phyloP scores from a whole-genome alignment of 2,888 invertebrate genomes.

The Ptycholaimellus sp. region DNA sequence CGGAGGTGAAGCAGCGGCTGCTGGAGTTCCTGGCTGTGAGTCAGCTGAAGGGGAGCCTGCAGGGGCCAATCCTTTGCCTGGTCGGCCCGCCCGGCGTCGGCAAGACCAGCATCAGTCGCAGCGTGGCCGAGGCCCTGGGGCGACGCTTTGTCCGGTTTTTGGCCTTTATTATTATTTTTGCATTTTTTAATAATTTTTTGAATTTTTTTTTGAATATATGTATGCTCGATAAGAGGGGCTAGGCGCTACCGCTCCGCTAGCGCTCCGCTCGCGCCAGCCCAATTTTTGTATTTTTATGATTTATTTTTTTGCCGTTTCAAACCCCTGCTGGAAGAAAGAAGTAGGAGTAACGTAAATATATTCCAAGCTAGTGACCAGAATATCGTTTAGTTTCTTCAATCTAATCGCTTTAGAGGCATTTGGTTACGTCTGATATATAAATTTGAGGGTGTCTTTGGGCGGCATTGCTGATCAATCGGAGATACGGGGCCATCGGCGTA shows the following conservation, averaged over 20 bases:
- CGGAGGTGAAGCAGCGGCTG: conserved; percentile 81
- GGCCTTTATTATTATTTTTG: no score
- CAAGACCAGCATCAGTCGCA: conserved; percentile 75
- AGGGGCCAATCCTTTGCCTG: conserved; percentile 91
- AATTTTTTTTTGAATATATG: no score
- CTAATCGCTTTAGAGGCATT: no score
- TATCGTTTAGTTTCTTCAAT: no score
- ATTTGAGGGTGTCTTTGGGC: conserved; percentile 33
- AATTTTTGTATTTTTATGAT: no score
- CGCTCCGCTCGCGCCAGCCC: no score
- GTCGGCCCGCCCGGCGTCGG: conserved; percentile 96
- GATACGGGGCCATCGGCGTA: conserved; percentile 36
- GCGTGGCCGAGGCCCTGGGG: conserved; percentile 62
- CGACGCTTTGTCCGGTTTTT: conserved; percentile 14
- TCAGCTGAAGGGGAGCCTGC: conserved; percentile 66
- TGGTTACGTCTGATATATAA: background rate
- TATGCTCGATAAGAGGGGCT: no score
- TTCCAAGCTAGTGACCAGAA: no score
- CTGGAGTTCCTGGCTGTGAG: conserved; percentile 92
- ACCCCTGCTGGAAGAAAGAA: no score
- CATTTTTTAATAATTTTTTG: background rate
- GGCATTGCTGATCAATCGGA: conserved; percentile 37
- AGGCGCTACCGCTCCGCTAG: no score
- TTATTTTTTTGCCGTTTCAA: no score
- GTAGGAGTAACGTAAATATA: no score